These are phyloP conservation scores for Iguana delicatissima DNA, from an alignment of 2,797 vertebrate species.

Conservation along the genomic window DNA sequence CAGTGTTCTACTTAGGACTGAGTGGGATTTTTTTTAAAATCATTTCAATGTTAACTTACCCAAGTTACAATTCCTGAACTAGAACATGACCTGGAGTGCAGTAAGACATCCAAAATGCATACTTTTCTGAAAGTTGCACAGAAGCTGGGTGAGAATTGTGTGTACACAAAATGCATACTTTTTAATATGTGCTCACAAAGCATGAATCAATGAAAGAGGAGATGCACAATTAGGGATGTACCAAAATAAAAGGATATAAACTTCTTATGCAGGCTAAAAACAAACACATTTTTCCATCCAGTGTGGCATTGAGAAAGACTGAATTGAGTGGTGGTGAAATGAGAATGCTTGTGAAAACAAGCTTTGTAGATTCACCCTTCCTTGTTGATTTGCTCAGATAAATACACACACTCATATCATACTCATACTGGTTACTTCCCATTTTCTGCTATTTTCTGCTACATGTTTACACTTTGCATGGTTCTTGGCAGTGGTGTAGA, in stretches of 20 bases:
- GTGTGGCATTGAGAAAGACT: not conserved
- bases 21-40: not conserved
- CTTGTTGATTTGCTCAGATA: not conserved
- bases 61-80: not conserved
- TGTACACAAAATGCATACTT: not conserved
- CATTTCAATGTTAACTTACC: not conserved
- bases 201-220: not conserved
- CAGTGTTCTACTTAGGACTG: not conserved
- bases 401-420: not conserved
- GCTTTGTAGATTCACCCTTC: not conserved
- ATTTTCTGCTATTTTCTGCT: not conserved
- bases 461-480: not conserved
- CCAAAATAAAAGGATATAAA: not conserved
- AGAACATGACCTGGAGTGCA: not conserved
- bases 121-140: not conserved
- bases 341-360: not conserved
- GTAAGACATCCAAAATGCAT: not conserved
- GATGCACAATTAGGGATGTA: not conserved
- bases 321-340: not conserved
- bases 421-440: not conserved
- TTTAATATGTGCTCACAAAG: not conserved
- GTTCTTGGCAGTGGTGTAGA: too few species aligned
- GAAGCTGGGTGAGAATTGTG: not conserved
- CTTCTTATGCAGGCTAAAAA: not conserved
- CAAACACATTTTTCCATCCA: not conserved